These are phyloP conservation scores for Cantharis lateralis DNA, from an alignment of 2,888 invertebrate species.

Conservation along the genomic window DNA sequence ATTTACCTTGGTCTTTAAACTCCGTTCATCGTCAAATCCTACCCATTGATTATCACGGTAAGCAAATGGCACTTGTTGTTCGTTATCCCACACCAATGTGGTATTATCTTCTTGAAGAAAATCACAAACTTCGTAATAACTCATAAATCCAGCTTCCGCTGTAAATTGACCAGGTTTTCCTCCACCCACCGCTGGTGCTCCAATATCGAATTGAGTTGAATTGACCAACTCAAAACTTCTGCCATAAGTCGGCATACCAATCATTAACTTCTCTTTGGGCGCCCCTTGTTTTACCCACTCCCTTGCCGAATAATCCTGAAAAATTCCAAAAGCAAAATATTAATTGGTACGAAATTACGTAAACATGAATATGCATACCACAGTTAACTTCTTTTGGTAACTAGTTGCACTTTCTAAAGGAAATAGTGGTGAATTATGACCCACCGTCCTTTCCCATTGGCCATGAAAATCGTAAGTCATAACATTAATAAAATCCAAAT, in stretches of 20 bases:
- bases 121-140: slow-evolving; percentile 94
- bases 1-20: slow-evolving; percentile 84
- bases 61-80: slow-evolving; percentile 94
- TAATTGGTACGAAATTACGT: background rate
- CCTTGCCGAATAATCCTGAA: slow-evolving; percentile 84
- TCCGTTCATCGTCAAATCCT: slow-evolving; percentile 92
- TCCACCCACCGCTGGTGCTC: slow-evolving; percentile 87
- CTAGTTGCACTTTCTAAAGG: slow-evolving; percentile 87
- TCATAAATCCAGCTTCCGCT: slow-evolving; percentile 91
- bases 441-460: slow-evolving; percentile 91
- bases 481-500: slow-evolving; percentile 90
- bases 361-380: slow-evolving; percentile 62
- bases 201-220: slow-evolving; percentile 87
- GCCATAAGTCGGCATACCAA: slow-evolving; percentile 94
- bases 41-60: slow-evolving; percentile 92
- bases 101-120: slow-evolving; percentile 89
- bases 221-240: slow-evolving; percentile 88
- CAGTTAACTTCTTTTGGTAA: slow-evolving; percentile 91
- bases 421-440: slow-evolving; percentile 90
- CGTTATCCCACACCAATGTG: slow-evolving; percentile 93
- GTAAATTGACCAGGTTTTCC: slow-evolving; percentile 87
- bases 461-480: slow-evolving; percentile 97
- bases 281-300: slow-evolving; percentile 94
- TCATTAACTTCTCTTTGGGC: slow-evolving; percentile 90
- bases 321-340: slow-evolving; percentile 9